Conservation (phyloP, 2,797 vertebrate species). For the Mycteria americana region DNA sequence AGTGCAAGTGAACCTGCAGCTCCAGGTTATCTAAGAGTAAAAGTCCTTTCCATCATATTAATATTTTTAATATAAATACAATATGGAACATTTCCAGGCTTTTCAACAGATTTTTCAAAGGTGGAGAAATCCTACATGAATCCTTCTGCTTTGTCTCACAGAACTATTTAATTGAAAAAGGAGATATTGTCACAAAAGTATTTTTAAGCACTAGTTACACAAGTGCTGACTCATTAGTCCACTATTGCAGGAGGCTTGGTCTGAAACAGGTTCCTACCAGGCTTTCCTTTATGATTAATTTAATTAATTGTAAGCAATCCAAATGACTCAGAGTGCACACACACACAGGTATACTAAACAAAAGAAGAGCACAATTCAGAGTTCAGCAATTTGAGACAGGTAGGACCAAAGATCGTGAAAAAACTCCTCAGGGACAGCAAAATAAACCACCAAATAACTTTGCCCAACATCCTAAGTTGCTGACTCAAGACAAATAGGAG, state of each 20-base stretch:
- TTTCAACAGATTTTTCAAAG: not conserved
- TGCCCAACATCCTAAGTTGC: not conserved
- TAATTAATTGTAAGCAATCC: not conserved
- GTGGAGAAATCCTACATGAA: not conserved
- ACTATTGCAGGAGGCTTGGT: not conserved
- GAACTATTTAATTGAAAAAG: not conserved
- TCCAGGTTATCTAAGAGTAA: not conserved
- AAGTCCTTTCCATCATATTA: not conserved
- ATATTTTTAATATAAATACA: not conserved
- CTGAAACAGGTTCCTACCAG: not conserved
- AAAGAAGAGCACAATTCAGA: not conserved
- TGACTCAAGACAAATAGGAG: not conserved
- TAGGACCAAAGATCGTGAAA: not conserved
- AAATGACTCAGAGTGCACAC: accelerated
- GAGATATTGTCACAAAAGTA: not conserved
- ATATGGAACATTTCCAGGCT: not conserved
- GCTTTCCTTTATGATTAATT: not conserved
- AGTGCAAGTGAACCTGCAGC: not conserved
- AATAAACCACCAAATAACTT: not conserved
- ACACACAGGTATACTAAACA: not conserved
- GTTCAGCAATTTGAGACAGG: not conserved
- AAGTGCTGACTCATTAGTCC: not conserved
- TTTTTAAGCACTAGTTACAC: not conserved
- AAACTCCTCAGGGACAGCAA: not conserved
- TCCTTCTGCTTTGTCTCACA: not conserved